Percentiles rank a stretch among this genome's conserved stretches.
Evolutionary conservation across 2,113 vertebrate genomes (phyloP).

Genomic region (Cercocebus atys): DNA sequence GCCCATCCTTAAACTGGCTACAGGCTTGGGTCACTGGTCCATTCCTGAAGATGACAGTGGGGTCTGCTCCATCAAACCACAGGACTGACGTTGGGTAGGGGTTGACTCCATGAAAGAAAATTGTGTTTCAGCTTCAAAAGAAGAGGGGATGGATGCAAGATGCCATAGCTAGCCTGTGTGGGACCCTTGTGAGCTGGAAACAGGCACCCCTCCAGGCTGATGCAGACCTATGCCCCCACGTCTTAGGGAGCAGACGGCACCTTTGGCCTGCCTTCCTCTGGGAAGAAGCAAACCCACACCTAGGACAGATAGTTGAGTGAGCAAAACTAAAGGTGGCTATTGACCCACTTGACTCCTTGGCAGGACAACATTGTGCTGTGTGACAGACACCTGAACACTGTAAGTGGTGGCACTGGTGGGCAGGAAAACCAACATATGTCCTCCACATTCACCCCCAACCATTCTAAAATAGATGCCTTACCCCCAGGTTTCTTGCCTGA

Average conservation of each 20-base stretch:
- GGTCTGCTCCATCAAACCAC: background rate
- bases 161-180: rapidly evolving
- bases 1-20: background rate
- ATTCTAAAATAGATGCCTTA: background rate
- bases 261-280: background rate
- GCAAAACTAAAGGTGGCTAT: background rate
- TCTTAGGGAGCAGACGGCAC: background rate
- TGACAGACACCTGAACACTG: background rate
- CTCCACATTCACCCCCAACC: background rate
- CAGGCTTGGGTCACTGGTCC: background rate
- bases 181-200: background rate
- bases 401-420: background rate
- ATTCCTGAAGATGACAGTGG: background rate
- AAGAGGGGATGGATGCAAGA: background rate
- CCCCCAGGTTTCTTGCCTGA: background rate
- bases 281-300: background rate
- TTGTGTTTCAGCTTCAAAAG: background rate
- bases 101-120: background rate
- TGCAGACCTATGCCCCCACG: background rate
- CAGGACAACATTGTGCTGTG: background rate
- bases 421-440: background rate
- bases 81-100: background rate
- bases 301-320: background rate
- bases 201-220: background rate
- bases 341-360: background rate